phyloP scores from a whole-genome alignment of 2,888 invertebrate species.

The Camponotus fellah region DNA sequence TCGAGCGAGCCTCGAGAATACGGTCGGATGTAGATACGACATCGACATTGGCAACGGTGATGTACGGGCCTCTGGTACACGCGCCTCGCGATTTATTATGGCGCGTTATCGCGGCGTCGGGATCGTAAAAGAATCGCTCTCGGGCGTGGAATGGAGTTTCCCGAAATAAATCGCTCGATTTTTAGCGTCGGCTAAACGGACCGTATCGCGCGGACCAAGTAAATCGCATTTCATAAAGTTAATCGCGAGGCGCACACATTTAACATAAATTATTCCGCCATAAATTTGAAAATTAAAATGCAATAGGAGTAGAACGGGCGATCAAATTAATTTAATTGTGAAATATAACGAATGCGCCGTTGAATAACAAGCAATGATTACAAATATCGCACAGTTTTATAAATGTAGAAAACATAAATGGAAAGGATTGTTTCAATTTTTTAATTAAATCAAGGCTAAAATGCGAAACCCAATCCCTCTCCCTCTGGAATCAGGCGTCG shows the following conservation, averaged over 20 bases:
- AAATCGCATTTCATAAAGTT: conserved; percentile 3
- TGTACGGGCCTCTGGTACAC: conserved; percentile 44
- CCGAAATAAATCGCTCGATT: conserved; percentile 52
- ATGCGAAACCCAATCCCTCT: not conserved
- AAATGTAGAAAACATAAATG: not conserved
- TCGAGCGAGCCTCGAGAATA: conserved; percentile 9
- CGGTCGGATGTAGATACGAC: conserved; percentile 8
- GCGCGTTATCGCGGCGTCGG: conserved; percentile 48
- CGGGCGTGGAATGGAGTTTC: conserved; percentile 28
- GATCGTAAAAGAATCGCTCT: conserved; percentile 41
- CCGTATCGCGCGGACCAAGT: not conserved
- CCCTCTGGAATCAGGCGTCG: not conserved
- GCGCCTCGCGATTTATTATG: conserved; percentile 46
- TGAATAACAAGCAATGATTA: conserved; percentile 9
- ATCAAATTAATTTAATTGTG: conserved; percentile 33
- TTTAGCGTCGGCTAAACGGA: conserved; percentile 29
- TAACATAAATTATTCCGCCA: not conserved
- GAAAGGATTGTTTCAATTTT: conserved; percentile 9
- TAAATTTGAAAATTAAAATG: conserved; percentile 9
- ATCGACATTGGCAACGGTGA: conserved; percentile 36
- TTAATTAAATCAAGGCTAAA: conserved; percentile 23
- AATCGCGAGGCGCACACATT: conserved; percentile 13
- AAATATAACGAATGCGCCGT: conserved; percentile 5
- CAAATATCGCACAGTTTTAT: not conserved
- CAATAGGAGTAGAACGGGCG: not conserved